These are phyloP conservation scores for Acanthosoma haemorrhoidale DNA, from an alignment of 2,888 invertebrate genomes.

Conservation along the genomic window DNA sequence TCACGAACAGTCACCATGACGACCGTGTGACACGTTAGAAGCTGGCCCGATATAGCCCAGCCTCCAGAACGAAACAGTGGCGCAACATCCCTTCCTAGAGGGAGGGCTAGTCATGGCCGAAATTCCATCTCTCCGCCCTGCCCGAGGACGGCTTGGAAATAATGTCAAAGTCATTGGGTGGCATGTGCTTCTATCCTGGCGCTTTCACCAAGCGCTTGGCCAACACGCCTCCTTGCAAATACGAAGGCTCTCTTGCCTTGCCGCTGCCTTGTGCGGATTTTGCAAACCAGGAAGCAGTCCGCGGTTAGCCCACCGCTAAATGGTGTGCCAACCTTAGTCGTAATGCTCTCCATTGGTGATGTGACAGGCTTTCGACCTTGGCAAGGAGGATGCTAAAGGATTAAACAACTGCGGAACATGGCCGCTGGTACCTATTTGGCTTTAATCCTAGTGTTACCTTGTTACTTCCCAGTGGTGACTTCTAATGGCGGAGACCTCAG, in stretches of 20 bases:
- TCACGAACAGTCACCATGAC: too few relatives aligned
- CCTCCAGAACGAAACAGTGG: neutral
- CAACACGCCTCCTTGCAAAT: neutral
- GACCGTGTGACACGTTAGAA: neutral
- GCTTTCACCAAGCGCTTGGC: neutral
- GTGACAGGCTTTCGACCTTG: too few relatives aligned
- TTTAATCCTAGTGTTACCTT: too few relatives aligned
- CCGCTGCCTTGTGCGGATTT: neutral
- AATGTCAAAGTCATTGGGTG: constrained; percentile 6
- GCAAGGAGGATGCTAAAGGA: too few relatives aligned
- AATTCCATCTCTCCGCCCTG: neutral
- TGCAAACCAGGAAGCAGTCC: neutral
- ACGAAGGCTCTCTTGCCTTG: neutral
- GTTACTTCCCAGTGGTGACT: too few relatives aligned
- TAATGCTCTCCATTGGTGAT: too few relatives aligned
- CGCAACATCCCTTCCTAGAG: neutral
- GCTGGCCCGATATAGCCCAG: neutral
- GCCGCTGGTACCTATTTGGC: too few relatives aligned
- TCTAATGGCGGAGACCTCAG: too few relatives aligned
- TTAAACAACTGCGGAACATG: too few relatives aligned
- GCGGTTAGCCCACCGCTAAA: too few relatives aligned
- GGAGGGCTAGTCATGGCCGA: neutral
- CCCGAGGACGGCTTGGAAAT: neutral
- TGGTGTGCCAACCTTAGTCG: too few relatives aligned
- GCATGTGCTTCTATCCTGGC: neutral